Percentiles rank a stretch among this genome's conserved stretches.
These are phyloP conservation scores for Pantherophis vulpinus DNA, from an alignment of 2,797 vertebrate species.

Conservation along the genomic window DNA sequence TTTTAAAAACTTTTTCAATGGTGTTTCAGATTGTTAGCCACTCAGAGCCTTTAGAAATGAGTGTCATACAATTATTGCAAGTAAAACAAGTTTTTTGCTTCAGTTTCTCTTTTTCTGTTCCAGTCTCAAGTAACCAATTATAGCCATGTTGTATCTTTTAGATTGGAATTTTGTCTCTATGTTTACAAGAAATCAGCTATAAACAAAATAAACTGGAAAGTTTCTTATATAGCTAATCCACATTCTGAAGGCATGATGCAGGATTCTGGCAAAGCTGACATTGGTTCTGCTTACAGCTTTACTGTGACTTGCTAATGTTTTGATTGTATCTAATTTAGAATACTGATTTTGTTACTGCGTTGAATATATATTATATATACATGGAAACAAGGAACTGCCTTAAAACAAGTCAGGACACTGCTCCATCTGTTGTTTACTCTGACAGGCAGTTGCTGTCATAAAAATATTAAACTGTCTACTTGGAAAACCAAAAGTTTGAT, in stretches of 20 bases:
- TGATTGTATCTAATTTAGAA: background rate
- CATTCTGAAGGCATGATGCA: slow-evolving; percentile 30
- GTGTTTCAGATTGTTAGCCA: background rate
- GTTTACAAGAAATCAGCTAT: slow-evolving; percentile 54
- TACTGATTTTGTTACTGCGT: background rate
- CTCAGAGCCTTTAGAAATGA: background rate
- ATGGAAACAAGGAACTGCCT: background rate
- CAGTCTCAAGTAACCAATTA: slow-evolving; percentile 23
- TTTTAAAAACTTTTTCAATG: slow-evolving; percentile 40
- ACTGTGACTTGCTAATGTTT: background rate
- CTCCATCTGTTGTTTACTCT: background rate
- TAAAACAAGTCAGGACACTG: background rate
- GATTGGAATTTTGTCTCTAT: background rate
- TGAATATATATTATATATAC: background rate
- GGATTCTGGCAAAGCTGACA: background rate
- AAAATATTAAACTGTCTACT: background rate
- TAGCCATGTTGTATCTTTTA: slow-evolving; percentile 9
- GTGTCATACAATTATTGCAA: background rate
- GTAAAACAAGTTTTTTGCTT: background rate
- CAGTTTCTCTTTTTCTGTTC: slow-evolving; percentile 25
- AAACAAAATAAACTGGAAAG: slow-evolving; percentile 56
- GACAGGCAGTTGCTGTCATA: background rate
- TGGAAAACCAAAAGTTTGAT: background rate
- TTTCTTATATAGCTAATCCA: slow-evolving; percentile 42
- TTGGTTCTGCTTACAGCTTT: background rate